Evolutionary conservation across 1,140 invertebrate species (phyloP).

Genomic region (Scylla paramamosain): DNA sequence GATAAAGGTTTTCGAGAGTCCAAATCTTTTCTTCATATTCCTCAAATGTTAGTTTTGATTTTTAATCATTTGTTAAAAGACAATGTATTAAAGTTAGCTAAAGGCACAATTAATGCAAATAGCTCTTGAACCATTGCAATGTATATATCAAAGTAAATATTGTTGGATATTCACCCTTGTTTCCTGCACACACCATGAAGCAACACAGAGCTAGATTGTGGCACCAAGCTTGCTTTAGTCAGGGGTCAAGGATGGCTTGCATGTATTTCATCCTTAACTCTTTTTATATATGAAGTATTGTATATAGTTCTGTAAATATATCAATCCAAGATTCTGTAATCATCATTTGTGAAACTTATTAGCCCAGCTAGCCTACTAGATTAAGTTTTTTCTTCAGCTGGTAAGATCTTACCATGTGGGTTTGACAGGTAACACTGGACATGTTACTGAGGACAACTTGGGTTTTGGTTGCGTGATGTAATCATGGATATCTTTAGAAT

Average conservation of each 20-base stretch:
- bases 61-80: neutral
- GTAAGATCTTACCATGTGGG: too few relatives aligned
- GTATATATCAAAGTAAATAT: conserved; percentile 3
- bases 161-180: neutral
- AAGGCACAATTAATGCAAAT: conserved; percentile 30
- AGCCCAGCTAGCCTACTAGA: neutral
- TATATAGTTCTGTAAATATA: conserved; percentile 33
- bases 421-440: too few relatives aligned
- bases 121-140: conserved; percentile 25
- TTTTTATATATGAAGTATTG: neutral
- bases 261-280: neutral
- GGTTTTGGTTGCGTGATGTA: too few relatives aligned
- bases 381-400: too few relatives aligned
- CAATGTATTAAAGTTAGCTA: neutral
- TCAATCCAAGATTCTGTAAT: neutral
- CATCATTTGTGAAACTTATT: neutral
- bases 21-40: conserved; percentile 68
- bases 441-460: too few relatives aligned
- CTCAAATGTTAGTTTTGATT: neutral
- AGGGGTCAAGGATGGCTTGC: neutral
- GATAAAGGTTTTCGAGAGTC: conserved; percentile 78
- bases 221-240: neutral
- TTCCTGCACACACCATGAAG: neutral
- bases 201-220: neutral
- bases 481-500: too few relatives aligned